A percentile compares a stretch with the other conserved stretches of the same genome.
phyloP scores from a whole-genome alignment of 2,797 vertebrate species.

The Lagodon rhomboides region DNA sequence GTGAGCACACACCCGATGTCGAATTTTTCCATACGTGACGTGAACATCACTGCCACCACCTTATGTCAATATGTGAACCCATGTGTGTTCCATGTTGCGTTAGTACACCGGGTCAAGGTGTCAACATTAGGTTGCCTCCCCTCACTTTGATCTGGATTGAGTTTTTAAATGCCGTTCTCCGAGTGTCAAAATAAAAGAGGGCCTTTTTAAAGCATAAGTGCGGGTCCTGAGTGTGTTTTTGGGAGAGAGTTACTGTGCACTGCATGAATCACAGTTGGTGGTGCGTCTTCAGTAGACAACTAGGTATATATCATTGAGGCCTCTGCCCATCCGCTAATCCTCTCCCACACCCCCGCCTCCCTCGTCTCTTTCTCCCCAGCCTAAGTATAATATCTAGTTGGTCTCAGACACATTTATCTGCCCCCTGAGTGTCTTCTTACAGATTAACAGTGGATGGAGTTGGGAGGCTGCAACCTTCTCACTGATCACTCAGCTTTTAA shows the following conservation, averaged over 20 bases:
- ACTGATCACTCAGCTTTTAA: slow-evolving; percentile 82
- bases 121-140: not conserved
- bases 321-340: slow-evolving; percentile 80
- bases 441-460: slow-evolving; percentile 81
- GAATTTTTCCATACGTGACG: not conserved
- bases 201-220: slow-evolving; percentile 18
- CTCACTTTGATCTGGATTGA: slow-evolving; percentile 1
- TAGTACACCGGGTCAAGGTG: not conserved
- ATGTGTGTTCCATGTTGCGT: not conserved
- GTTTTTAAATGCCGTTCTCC: not conserved
- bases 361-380: slow-evolving; percentile 68
- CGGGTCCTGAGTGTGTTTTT: slow-evolving; percentile 42
- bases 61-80: not conserved
- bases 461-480: slow-evolving; percentile 60
- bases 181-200: slow-evolving; percentile 27
- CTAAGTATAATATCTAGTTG: slow-evolving; percentile 80
- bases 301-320: slow-evolving; percentile 81
- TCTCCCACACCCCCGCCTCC: slow-evolving; percentile 73
- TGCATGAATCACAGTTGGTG: slow-evolving; percentile 76
- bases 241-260: slow-evolving; percentile 56
- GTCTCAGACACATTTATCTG: slow-evolving; percentile 85
- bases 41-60: not conserved
- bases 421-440: slow-evolving; percentile 77
- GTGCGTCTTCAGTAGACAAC: slow-evolving; percentile 72
- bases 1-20: not conserved